These are phyloP conservation scores for Drosophila ohnishii DNA, from an alignment of 1,140 invertebrate genomes.

Conservation along the genomic window DNA sequence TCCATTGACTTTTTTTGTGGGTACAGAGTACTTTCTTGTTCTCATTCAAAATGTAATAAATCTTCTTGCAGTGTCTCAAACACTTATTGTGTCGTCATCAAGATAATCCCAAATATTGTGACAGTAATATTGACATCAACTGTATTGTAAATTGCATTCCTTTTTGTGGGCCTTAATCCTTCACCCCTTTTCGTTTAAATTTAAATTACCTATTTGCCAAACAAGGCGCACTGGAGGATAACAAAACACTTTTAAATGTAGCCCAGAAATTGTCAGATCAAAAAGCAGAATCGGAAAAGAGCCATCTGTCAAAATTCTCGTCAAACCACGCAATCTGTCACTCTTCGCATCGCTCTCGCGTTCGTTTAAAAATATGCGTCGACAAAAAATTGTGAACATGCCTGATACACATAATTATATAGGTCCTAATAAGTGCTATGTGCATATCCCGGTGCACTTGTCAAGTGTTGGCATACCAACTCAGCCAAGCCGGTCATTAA, in stretches of 20 bases:
- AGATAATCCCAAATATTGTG: constrained; percentile 66
- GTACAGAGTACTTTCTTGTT: background rate
- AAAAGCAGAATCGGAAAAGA: constrained; percentile 72
- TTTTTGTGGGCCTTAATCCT: constrained; percentile 42
- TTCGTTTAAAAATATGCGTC: constrained; percentile 42
- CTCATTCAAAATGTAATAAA: background rate
- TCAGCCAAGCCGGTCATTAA: constrained; percentile 62
- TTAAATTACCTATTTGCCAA: constrained; percentile 76
- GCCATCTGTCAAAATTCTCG: constrained; percentile 83
- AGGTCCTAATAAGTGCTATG: constrained; percentile 55
- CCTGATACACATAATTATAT: constrained; percentile 59
- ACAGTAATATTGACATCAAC: constrained; percentile 57
- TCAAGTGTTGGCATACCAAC: constrained; percentile 74
- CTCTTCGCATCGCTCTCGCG: constrained; percentile 32
- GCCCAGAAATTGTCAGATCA: constrained; percentile 76
- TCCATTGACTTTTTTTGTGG: background rate
- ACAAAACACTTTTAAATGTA: constrained; percentile 77
- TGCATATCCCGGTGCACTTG: constrained; percentile 67
- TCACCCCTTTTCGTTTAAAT: constrained; percentile 58
- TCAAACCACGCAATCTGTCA: constrained; percentile 69
- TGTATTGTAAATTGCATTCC: constrained; percentile 32
- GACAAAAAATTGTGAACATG: constrained; percentile 56
- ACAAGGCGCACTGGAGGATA: constrained; percentile 68
- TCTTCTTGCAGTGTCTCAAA: background rate
- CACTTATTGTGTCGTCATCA: constrained; percentile 26